Base-by-base conservation (phyloP, 2,797 vertebrate genomes). In the Crocodylus rhombifer region DNA sequence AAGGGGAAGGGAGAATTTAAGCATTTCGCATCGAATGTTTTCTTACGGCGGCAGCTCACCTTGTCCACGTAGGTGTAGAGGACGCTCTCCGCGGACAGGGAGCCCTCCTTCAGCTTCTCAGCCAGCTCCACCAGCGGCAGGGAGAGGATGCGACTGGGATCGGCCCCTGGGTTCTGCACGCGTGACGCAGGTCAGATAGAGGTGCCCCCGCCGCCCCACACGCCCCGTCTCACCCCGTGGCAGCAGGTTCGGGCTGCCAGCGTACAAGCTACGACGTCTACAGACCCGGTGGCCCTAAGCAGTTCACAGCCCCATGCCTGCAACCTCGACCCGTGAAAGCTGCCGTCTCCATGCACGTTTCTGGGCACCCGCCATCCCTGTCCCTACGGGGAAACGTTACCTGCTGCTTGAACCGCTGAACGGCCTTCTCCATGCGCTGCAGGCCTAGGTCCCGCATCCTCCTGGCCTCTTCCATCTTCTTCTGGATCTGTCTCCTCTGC, bases 61-160 rank as follows among this genome's bases (percentile, higher is more conserved):
- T 99, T 98, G 93, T 98, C 98, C 96, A 99, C 75, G 83, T 98
- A 99, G 58, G 98, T 88, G 81, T 98, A 98, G 61, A 99, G 98
- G 77, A 99, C 98, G 0, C 97, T 97, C 42, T 96, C 98, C 0
- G 98, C 98, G 83, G 84, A 98, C 91, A 99, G 95, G 3, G 94
- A 97, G 4, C 97, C 98, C 1, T 98, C 93, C 90, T 4, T 94
- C 56, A 99, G 97, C 57, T 93, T 95, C 77, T 92, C 82, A 36
- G 91, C 90, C 88, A 99, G 92, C 92, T 98, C 97, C 63, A 94
- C 33, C 84, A 99, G 91, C 1, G 98, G 95, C 87, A 99, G 92
- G 6, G 95, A 95, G 87, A 98, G 89, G 89, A 99, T 98, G 33
- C 33, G 28, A 79, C 94, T 75, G 0, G 79, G 90, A 82, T 98